Percentiles rank a stretch among this genome's conserved stretches.
Evolutionary conservation across 2,888 invertebrate species (phyloP).

Genomic region (Xestia xanthographa): DNA sequence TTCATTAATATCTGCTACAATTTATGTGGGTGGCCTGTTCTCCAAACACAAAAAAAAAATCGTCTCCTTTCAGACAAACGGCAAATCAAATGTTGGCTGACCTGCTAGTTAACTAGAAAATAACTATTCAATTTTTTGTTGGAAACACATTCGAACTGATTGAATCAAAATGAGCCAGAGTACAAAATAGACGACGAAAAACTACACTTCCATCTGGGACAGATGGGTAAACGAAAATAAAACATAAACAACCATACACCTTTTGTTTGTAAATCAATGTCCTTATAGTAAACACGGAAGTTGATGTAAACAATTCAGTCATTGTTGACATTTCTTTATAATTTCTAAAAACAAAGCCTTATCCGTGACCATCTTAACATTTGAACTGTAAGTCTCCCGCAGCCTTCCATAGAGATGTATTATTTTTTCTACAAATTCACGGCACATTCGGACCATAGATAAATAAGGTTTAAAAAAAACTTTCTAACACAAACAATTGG

Average conservation of each 20-base stretch:
- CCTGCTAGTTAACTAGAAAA: too few relatives aligned
- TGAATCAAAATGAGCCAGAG: neutral
- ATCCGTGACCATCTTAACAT: slow-evolving; percentile 22
- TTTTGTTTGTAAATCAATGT: neutral
- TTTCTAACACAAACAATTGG: slow-evolving; percentile 65
- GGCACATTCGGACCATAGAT: slow-evolving; percentile 37
- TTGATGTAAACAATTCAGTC: neutral
- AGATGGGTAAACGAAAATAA: neutral
- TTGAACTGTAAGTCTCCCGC: slow-evolving; percentile 49
- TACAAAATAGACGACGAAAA: neutral
- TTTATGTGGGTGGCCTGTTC: too few relatives aligned
- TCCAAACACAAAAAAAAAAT: too few relatives aligned
- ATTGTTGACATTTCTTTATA: slow-evolving; percentile 16
- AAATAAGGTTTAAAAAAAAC: slow-evolving; percentile 52
- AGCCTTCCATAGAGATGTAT: slow-evolving; percentile 15
- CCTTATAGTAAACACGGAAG: slow-evolving; percentile 39
- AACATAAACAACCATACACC: neutral
- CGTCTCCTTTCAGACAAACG: neutral
- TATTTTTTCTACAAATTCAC: slow-evolving; percentile 42
- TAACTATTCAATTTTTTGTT: neutral
- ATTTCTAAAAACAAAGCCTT: slow-evolving; percentile 16
- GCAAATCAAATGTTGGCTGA: neutral
- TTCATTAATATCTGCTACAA: too few relatives aligned
- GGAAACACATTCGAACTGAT: neutral
- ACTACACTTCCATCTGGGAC: neutral